Evolutionary conservation across 2,888 invertebrate genomes (phyloP).

Genomic region (Sphecodes monilicornis): DNA sequence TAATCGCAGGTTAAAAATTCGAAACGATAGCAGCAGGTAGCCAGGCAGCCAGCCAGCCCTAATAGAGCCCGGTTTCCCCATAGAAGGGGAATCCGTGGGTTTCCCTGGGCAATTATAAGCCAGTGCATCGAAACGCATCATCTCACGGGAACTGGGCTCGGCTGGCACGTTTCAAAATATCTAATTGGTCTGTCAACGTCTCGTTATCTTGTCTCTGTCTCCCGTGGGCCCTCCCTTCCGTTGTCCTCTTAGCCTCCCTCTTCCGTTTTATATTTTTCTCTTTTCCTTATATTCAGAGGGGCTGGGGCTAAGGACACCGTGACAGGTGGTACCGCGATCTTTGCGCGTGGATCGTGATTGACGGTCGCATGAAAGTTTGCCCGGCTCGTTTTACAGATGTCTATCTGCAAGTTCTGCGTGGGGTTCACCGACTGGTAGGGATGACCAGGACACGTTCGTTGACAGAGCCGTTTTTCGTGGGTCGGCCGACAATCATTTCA

Average conservation of each 20-base stretch:
- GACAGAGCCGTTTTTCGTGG: background rate
- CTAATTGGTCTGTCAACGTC: constrained; percentile 83
- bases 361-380: constrained; percentile 57
- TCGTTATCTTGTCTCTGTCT: constrained; percentile 77
- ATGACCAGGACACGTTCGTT: background rate
- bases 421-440: background rate
- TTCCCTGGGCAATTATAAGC: constrained; percentile 59
- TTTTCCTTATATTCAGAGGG: background rate
- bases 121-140: constrained; percentile 61
- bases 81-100: constrained; percentile 58
- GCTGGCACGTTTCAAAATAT: constrained; percentile 75
- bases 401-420: background rate
- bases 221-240: constrained; percentile 27
- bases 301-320: constrained; percentile 70
- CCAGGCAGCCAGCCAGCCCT: background rate
- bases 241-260: background rate
- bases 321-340: constrained; percentile 79
- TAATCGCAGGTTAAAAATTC: constrained; percentile 18
- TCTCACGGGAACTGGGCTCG: constrained; percentile 44
- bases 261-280: constrained; percentile 36
- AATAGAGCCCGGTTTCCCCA: background rate
- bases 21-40: constrained; percentile 2
- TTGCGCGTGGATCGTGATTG: constrained; percentile 51
- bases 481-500: background rate
- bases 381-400: constrained; percentile 13